phyloP scores from a whole-genome alignment of 2,888 invertebrate genomes.

The Leptinotarsa peninsularis region DNA sequence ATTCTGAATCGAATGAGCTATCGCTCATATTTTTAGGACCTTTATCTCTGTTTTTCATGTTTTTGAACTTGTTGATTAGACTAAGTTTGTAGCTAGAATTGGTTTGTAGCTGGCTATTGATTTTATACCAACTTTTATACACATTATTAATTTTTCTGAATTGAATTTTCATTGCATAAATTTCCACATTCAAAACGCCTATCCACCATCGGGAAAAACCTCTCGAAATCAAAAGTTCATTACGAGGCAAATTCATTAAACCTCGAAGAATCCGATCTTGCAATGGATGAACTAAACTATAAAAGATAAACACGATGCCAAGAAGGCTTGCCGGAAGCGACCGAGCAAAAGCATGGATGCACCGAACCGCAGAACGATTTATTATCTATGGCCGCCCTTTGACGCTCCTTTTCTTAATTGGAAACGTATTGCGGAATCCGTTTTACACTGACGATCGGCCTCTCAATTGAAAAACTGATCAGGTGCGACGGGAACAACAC shows the following conservation, averaged over 20 bases:
- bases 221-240: not conserved
- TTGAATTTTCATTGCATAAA: too few relatives aligned
- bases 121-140: too few relatives aligned
- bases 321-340: constrained; percentile 17
- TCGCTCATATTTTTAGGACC: too few relatives aligned
- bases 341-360: constrained; percentile 18
- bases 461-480: constrained; percentile 17
- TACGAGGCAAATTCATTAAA: constrained; percentile 5
- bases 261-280: constrained; percentile 9
- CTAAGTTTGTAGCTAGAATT: too few relatives aligned
- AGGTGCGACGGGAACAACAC: constrained; percentile 1
- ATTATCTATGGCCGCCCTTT: constrained; percentile 51
- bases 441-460: constrained; percentile 28
- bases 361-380: constrained; percentile 51
- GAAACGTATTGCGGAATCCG: constrained; percentile 43
- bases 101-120: too few relatives aligned
- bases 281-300: not conserved
- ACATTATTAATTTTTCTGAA: too few relatives aligned
- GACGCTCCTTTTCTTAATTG: constrained; percentile 47
- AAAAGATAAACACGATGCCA: not conserved
- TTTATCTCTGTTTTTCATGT: too few relatives aligned
- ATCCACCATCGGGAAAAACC: not conserved
- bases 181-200: too few relatives aligned
- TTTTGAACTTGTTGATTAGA: too few relatives aligned
- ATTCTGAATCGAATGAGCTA: too few relatives aligned